Conservation (phyloP, 2,113 vertebrate genomes). For the Xenotilapia flavipinnis region DNA sequence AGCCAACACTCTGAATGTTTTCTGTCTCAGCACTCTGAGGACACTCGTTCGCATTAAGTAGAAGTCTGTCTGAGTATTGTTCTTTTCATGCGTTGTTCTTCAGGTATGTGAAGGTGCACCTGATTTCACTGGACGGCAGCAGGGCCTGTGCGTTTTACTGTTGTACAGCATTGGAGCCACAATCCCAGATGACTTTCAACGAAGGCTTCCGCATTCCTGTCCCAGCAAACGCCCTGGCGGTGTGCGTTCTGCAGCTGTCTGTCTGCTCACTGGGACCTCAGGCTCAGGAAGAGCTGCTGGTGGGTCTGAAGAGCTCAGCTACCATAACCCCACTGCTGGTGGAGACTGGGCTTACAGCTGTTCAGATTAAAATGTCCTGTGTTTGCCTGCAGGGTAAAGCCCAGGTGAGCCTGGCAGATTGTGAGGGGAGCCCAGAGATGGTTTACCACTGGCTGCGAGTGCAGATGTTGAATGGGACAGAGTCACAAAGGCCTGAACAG, state of each 20-base stretch:
- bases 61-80: not conserved
- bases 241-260: conserved; percentile 83
- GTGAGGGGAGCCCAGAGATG: conserved; percentile 80
- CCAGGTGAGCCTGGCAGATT: conserved; percentile 81
- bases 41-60: not conserved
- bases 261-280: conserved; percentile 83
- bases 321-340: not conserved
- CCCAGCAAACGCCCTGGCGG: conserved; percentile 72
- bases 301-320: conserved; percentile 51
- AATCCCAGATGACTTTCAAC: conserved; percentile 84
- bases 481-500: conserved; percentile 65
- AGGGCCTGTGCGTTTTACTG: conserved; percentile 85
- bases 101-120: conserved; percentile 88
- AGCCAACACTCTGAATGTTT: not conserved
- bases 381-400: conserved; percentile 78
- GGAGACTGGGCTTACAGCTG: not conserved
- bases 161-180: conserved; percentile 85
- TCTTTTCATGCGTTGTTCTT: not conserved
- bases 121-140: conserved; percentile 81
- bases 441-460: conserved; percentile 85
- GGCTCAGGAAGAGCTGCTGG: conserved; percentile 88
- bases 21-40: not conserved
- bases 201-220: conserved; percentile 90
- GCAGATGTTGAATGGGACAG: conserved; percentile 76
- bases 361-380: not conserved